phyloP scores from a whole-genome alignment of 2,797 vertebrate species.

The Mormyrus proboscirostris region DNA sequence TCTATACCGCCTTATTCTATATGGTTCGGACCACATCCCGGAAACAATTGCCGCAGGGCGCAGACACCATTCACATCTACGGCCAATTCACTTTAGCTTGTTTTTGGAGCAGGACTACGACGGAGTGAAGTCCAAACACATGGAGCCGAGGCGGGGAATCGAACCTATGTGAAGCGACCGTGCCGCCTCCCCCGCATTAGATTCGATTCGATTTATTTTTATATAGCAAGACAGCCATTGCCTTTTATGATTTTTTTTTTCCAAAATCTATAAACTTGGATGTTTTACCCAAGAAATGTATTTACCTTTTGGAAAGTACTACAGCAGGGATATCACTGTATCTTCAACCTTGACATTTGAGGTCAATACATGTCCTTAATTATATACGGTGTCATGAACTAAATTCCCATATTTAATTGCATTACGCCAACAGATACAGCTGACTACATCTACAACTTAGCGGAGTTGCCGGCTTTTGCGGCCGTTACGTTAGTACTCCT shows the following conservation, averaged over 20 bases:
- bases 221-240: not conserved
- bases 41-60: not conserved
- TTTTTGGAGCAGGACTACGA: not conserved
- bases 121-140: not conserved
- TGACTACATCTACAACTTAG: not conserved
- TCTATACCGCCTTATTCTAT: not conserved
- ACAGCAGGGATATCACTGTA: not conserved
- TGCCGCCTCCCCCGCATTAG: not conserved
- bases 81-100: not conserved
- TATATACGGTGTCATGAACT: not conserved
- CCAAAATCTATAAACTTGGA: not conserved
- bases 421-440: not conserved
- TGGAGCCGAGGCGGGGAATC: not conserved
- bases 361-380: not conserved
- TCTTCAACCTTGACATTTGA: not conserved
- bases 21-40: not conserved
- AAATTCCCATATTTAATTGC: not conserved
- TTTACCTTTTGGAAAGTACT: not conserved
- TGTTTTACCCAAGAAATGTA: not conserved
- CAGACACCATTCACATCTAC: not conserved
- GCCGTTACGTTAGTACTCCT: constrained; percentile 9
- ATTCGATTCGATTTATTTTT: not conserved
- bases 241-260: not conserved
- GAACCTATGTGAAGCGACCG: not conserved
- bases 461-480: not conserved